Conservation (phyloP, 2,888 invertebrate genomes). For the Arctia plantaginis region DNA sequence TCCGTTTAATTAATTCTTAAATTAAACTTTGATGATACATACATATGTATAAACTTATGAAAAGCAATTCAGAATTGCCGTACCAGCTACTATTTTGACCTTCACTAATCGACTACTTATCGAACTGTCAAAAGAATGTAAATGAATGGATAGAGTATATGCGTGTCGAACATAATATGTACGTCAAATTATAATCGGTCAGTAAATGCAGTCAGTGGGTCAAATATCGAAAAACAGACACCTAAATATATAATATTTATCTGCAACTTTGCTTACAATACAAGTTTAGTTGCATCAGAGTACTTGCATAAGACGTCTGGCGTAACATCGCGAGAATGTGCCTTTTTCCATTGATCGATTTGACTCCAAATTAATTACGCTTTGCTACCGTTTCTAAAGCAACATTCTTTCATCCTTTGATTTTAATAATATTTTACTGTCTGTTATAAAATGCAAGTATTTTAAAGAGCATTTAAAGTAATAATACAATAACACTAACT, state of each 20-base stretch:
- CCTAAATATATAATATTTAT: conserved; percentile 65
- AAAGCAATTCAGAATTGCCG: neutral
- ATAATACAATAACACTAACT: neutral
- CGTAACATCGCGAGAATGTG: conserved; percentile 56
- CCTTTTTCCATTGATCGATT: conserved; percentile 54
- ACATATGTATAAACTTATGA: too few relatives aligned
- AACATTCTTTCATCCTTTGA: neutral
- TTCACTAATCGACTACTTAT: neutral
- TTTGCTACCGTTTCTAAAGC: conserved; percentile 11
- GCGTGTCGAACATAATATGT: conserved; percentile 35
- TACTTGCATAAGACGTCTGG: conserved; percentile 62
- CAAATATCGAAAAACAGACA: conserved; percentile 68
- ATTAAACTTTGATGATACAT: too few relatives aligned
- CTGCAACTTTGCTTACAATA: conserved; percentile 64
- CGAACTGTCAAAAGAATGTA: neutral
- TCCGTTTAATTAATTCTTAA: too few relatives aligned
- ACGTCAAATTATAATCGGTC: conserved; percentile 45
- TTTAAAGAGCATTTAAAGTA: neutral
- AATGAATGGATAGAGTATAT: conserved; percentile 13
- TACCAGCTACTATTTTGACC: neutral
- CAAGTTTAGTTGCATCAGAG: conserved; percentile 67
- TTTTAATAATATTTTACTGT: too few relatives aligned
- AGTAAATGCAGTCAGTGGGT: conserved; percentile 70
- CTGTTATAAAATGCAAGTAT: too few relatives aligned
- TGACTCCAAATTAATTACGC: conserved; percentile 38